Evolutionary conservation across 2,888 invertebrate species (phyloP), one percentile per base, ranked within the genome.

Genomic region (Parochlus steinenii): DNA sequence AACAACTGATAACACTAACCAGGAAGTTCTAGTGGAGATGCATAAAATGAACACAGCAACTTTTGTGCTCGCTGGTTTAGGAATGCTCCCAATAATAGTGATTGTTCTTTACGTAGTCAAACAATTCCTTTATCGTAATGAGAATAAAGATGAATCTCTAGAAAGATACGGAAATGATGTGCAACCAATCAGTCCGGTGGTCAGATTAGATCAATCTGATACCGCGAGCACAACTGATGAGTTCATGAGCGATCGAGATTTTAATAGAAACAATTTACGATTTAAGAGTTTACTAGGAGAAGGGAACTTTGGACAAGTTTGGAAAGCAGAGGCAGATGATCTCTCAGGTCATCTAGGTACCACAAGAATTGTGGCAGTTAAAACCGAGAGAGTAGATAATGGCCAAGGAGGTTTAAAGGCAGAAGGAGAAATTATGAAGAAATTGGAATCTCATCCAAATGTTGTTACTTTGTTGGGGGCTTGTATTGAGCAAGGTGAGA

Each of bases 301-400:
- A 57, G 83, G 85, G 22, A 81, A 83, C 55, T 85, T 85, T 53
- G 85, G 85, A 16, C 79, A 80, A 68, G 82, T 83, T 12, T 82
- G 82, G 79, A 80, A 81, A 57, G 83, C 82, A 4, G 80, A 83
- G 55, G 82, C 82, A 1, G 78, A 81, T 46, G 80, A 81, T 48
- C 61, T 82, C 37, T 73, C 72, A 30, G 79, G 77, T 1, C 78
- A 78, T 48, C 71, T 76, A 43, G 79, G 79, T 1, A 65, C 79
- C 40, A 80, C 81, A 14, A 63, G 80, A 39, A 67, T 79, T 41
- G 85, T 85, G n/a, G 85, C 85, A 4, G 83, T 85, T 6, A 85
- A 85, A 55, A 80, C 74, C 7, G 76, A 81, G 36, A 77, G 82
- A 49, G 79, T 78, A 44, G 74, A 76, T 24, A 79, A 81, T 6